A percentile compares a stretch with the other conserved stretches of the same genome.
Evolutionary conservation across 2,797 vertebrate species (phyloP).

Genomic region (Characodon lateralis): DNA sequence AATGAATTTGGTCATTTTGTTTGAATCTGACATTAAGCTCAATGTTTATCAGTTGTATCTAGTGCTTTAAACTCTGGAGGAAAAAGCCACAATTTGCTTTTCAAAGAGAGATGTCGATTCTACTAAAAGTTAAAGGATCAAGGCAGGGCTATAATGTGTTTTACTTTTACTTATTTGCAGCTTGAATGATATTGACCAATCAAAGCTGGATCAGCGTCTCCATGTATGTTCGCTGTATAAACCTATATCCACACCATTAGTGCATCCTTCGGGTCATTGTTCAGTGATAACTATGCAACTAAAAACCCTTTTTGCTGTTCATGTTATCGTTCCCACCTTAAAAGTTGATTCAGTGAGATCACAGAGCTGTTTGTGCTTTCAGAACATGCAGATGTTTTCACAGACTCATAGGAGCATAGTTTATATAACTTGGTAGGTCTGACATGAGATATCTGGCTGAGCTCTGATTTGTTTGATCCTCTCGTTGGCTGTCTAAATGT

Average conservation of each 20-base stretch:
- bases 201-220: background rate
- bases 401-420: background rate
- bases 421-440: background rate
- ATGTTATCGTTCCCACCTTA: background rate
- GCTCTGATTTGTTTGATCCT: background rate
- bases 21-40: background rate
- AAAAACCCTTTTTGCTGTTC: background rate
- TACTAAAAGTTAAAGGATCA: background rate
- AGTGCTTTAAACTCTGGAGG: background rate
- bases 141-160: background rate
- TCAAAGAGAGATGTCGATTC: background rate
- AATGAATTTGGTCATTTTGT: background rate
- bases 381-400: too few species aligned
- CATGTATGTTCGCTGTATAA: background rate
- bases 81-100: background rate
- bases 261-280: background rate
- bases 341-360: background rate
- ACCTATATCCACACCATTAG: background rate
- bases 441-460: background rate
- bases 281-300: background rate
- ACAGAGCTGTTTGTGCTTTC: background rate
- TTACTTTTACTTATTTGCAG: background rate
- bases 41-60: background rate
- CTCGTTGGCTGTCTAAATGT: too few species aligned
- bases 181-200: background rate